Conservation (phyloP, 2,113 vertebrate species). For the cattle (Bos taurus) region ARS-UCD2.0 NC_037335.1:5392501-5393000, state of each 20-base stretch:
- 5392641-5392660: background rate
- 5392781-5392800: background rate
- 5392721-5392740: background rate
- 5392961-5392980: constrained; percentile 6
- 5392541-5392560: background rate
- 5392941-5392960: constrained; percentile 26
- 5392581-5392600: background rate
- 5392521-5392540: background rate
- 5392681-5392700: background rate
- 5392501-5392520: background rate
- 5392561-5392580: background rate
- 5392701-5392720: background rate
- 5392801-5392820: background rate
- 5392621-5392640: background rate
- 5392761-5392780: background rate
- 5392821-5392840: constrained; percentile 33
- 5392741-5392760: background rate
- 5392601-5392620: background rate
- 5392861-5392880: constrained; percentile 49
- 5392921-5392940: background rate
- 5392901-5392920: background rate
- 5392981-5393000: constrained; percentile 6
- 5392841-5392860: constrained; percentile 43
- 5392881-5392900: background rate
- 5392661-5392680: background rate